phyloP scores from a whole-genome alignment of 2,797 vertebrate genomes.

The Cyclopterus lumpus region DNA sequence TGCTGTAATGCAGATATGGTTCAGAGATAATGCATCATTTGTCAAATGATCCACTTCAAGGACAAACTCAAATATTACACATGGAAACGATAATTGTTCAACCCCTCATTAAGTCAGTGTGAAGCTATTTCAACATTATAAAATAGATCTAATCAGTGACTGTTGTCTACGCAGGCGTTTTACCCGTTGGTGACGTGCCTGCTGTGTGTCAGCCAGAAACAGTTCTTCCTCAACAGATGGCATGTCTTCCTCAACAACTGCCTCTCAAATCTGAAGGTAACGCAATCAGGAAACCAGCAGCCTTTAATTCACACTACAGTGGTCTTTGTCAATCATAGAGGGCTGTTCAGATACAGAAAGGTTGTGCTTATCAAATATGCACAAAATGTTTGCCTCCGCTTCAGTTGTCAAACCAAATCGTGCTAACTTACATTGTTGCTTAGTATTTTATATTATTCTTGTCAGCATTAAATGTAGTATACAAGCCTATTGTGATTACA shows the following conservation, averaged over 20 bases:
- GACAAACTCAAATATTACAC: not conserved
- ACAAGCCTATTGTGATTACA: not conserved
- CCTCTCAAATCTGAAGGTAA: constrained; percentile 97
- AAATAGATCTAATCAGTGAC: not conserved
- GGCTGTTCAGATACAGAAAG: not conserved
- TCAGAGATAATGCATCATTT: not conserved
- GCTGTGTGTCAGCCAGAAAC: constrained; percentile 98
- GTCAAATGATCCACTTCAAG: not conserved
- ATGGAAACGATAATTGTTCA: not conserved
- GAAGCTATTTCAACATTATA: not conserved
- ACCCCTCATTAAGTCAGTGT: not conserved
- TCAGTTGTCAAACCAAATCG: not conserved
- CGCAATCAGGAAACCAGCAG: constrained; percentile 7
- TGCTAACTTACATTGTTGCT: not conserved
- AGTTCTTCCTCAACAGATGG: constrained; percentile 97
- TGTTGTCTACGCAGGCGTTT: constrained; percentile 88
- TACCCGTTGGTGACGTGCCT: constrained; percentile 97
- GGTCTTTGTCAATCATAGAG: constrained; percentile 4
- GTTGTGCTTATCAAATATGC: not conserved
- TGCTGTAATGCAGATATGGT: constrained; percentile 1
- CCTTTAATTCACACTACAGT: not conserved
- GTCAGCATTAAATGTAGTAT: not conserved
- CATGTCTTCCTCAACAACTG: constrained; percentile 98
- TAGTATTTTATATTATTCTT: constrained; percentile 5
- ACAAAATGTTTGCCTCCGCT: not conserved